These are phyloP conservation scores for Australoheros scitulus DNA, from an alignment of 2,113 vertebrate species.

Conservation along the genomic window DNA sequence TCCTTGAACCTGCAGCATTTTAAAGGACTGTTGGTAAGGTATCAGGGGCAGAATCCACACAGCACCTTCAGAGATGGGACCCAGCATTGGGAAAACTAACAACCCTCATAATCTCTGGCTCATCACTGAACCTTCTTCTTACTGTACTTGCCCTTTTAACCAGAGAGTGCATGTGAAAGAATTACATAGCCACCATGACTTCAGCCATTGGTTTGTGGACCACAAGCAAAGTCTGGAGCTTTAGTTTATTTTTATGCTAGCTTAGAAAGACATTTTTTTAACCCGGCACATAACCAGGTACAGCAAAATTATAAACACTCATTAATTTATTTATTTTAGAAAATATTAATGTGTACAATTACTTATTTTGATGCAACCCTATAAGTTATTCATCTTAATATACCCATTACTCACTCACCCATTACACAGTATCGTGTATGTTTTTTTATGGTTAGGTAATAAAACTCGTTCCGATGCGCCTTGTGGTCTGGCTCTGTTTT, in stretches of 20 bases:
- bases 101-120: too few relatives aligned
- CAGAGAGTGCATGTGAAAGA: too few relatives aligned
- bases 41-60: too few relatives aligned
- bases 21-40: too few relatives aligned
- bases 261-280: not conserved
- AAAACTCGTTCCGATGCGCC: slow-evolving; percentile 9
- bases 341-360: not conserved
- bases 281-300: not conserved
- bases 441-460: slow-evolving; percentile 14
- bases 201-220: not conserved
- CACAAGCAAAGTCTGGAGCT: not conserved
- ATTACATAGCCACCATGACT: too few relatives aligned
- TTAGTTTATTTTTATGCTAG: not conserved
- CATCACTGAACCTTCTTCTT: too few relatives aligned
- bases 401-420: not conserved
- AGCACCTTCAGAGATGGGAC: too few relatives aligned
- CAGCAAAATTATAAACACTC: too few relatives aligned
- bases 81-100: too few relatives aligned
- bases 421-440: not conserved
- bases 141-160: too few relatives aligned
- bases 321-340: not conserved
- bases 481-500: slow-evolving; percentile 24
- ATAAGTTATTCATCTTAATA: not conserved
- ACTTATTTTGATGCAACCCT: not conserved
- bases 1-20: too few relatives aligned